A percentile compares a stretch with the other conserved stretches of the same genome.
Conservation (phyloP, 2,113 vertebrate species). For the Sigmodon hispidus region DNA sequence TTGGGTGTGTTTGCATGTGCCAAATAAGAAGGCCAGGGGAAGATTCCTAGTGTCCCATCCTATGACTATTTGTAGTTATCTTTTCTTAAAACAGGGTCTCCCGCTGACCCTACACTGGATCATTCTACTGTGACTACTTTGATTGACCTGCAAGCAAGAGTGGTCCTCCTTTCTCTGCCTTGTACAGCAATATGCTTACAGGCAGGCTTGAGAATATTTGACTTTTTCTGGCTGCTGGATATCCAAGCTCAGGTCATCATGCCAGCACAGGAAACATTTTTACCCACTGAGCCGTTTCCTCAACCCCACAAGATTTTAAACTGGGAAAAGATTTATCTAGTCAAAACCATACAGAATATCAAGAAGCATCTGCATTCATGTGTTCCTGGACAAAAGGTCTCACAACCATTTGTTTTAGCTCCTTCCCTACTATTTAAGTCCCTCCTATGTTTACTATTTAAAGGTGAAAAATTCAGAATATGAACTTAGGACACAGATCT, state of each 20-base stretch:
- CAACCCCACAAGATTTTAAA: neutral
- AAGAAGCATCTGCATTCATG: neutral
- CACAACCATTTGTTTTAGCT: neutral
- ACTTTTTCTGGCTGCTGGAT: neutral
- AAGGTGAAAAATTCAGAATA: neutral
- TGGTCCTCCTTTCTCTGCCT: neutral
- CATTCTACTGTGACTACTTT: neutral
- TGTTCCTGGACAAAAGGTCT: neutral
- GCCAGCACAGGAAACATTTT: neutral
- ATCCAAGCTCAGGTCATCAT: neutral
- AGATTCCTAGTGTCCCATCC: neutral
- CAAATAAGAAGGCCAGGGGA: neutral
- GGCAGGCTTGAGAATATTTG: neutral
- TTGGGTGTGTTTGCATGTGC: too few relatives aligned
- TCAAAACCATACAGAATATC: neutral
- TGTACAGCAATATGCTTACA: neutral
- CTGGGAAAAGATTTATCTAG: neutral
- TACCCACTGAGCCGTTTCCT: neutral
- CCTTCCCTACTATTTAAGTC: neutral
- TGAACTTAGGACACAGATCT: neutral
- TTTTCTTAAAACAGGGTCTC: neutral
- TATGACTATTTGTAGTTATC: neutral
- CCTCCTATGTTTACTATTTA: neutral
- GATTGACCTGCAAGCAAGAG: too few relatives aligned
- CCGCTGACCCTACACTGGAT: accelerated